Conservation (phyloP, 1,140 invertebrate genomes). For the Lordiphosa collinella region DNA sequence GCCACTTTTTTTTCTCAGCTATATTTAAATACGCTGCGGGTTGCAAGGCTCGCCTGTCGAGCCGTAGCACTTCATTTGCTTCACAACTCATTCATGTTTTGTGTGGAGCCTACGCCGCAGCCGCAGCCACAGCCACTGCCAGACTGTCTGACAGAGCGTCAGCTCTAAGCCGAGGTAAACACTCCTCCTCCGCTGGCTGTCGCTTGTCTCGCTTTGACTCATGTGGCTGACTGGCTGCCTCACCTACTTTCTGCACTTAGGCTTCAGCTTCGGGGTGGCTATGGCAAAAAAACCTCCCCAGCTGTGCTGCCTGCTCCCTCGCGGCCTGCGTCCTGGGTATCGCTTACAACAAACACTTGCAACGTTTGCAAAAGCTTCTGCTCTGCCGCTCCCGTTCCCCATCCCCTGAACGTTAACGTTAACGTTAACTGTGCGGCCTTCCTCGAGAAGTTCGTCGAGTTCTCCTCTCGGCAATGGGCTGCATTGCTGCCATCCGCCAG, state of each 20-base stretch:
- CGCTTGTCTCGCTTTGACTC: conserved; percentile 35
- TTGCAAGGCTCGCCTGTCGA: conserved; percentile 44
- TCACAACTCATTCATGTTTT: conserved; percentile 78
- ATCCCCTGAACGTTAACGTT: conserved; percentile 32
- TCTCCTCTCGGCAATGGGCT: conserved; percentile 36
- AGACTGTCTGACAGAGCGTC: conserved; percentile 45
- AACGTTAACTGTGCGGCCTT: conserved; percentile 55
- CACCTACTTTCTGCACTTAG: conserved; percentile 72
- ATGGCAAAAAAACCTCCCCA: conserved; percentile 44
- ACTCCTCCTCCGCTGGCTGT: conserved; percentile 27
- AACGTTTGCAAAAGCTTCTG: conserved; percentile 57
- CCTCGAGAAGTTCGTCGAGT: conserved; percentile 60
- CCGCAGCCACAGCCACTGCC: conserved; percentile 13
- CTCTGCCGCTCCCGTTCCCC: conserved; percentile 26
- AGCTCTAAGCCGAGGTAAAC: conserved; percentile 72
- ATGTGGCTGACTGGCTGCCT: conserved; percentile 52
- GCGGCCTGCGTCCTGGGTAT: conserved; percentile 54
- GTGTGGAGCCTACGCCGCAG: conserved; percentile 43
- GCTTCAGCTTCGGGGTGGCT: conserved; percentile 53
- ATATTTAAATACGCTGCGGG: conserved; percentile 75
- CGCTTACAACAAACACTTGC: conserved; percentile 72
- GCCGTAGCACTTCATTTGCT: conserved; percentile 76
- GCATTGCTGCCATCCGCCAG: conserved; percentile 30
- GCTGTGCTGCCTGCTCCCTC: conserved; percentile 40
- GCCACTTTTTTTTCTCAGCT: conserved; percentile 45